Evolutionary conservation across 1,140 invertebrate species (phyloP).

Genomic region (Ceratoteleas bidentatus): DNA sequence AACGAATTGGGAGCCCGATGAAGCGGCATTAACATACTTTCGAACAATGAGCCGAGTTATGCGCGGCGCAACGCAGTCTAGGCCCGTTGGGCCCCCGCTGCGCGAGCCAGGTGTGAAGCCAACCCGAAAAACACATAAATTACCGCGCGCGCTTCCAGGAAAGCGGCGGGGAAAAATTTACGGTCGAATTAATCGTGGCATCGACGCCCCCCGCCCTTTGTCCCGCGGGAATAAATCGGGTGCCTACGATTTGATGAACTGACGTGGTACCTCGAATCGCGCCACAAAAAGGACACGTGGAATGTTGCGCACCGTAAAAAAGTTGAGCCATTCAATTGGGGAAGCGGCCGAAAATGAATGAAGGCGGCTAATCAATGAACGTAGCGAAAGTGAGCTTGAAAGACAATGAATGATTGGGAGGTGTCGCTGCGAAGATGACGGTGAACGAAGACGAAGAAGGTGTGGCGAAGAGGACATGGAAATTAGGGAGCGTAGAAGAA

Average conservation of each 20-base stretch:
- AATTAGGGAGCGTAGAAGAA: too few species aligned
- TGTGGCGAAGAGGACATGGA: too few species aligned
- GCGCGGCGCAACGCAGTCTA: constrained; percentile 74
- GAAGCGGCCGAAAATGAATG: constrained; percentile 42
- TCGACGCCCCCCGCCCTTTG: constrained; percentile 65
- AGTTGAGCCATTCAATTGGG: constrained; percentile 22
- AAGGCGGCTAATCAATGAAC: constrained; percentile 45
- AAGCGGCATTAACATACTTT: constrained; percentile 43
- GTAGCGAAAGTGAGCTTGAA: constrained; percentile 23
- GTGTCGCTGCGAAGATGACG: background rate
- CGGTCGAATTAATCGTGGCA: constrained; percentile 79
- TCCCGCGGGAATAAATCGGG: constrained; percentile 36
- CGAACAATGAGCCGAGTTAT: constrained; percentile 42
- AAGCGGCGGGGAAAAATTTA: constrained; percentile 77
- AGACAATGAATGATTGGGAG: constrained; percentile 37
- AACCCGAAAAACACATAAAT: constrained; percentile 76
- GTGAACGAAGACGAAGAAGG: too few species aligned
- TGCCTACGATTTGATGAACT: constrained; percentile 30
- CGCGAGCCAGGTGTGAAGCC: constrained; percentile 75
- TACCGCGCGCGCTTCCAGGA: constrained; percentile 74
- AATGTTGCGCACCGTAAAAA: constrained; percentile 22
- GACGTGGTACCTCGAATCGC: constrained; percentile 8
- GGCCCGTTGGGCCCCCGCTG: constrained; percentile 68
- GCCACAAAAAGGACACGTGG: constrained; percentile 15
- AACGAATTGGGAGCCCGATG: constrained; percentile 25